These are phyloP conservation scores for Natator depressus DNA, from an alignment of 2,113 vertebrate species.

Conservation along the genomic window DNA sequence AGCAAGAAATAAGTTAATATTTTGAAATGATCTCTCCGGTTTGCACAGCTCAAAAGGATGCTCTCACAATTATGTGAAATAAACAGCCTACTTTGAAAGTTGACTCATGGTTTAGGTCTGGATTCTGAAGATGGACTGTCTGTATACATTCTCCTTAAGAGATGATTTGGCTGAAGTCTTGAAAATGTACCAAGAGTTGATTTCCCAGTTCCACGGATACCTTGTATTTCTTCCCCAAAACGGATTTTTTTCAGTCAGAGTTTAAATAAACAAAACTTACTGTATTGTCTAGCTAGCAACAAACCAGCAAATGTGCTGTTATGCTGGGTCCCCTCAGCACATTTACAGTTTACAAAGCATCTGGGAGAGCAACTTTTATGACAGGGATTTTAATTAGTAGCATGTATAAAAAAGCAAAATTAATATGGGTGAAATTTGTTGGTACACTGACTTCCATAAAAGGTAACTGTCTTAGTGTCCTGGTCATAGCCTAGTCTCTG, in stretches of 20 bases:
- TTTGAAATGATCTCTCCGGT: slow-evolving; percentile 71
- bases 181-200: slow-evolving; percentile 61
- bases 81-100: slow-evolving; percentile 71
- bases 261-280: slow-evolving; percentile 8
- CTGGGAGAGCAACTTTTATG: slow-evolving; percentile 73
- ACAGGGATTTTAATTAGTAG: slow-evolving; percentile 73
- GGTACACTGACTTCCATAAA: slow-evolving; percentile 56
- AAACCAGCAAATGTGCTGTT: slow-evolving; percentile 28
- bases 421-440: slow-evolving; percentile 69
- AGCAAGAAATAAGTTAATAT: slow-evolving; percentile 77
- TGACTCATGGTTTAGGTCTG: slow-evolving; percentile 41
- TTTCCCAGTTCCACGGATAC: slow-evolving; percentile 41
- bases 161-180: slow-evolving; percentile 33
- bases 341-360: slow-evolving; percentile 66
- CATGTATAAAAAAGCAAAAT: slow-evolving; percentile 60
- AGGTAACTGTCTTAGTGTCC: slow-evolving; percentile 54
- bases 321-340: slow-evolving; percentile 47
- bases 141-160: slow-evolving; percentile 13
- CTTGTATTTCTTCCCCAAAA: slow-evolving; percentile 60
- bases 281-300: slow-evolving; percentile 42
- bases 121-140: slow-evolving; percentile 44
- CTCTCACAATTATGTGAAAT: slow-evolving; percentile 70
- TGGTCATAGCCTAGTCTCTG: slow-evolving; percentile 20
- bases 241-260: slow-evolving; percentile 68
- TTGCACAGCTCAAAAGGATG: slow-evolving; percentile 56